These are phyloP conservation scores for Azemiops feae DNA, from an alignment of 2,113 vertebrate species.

Conservation along the genomic window DNA sequence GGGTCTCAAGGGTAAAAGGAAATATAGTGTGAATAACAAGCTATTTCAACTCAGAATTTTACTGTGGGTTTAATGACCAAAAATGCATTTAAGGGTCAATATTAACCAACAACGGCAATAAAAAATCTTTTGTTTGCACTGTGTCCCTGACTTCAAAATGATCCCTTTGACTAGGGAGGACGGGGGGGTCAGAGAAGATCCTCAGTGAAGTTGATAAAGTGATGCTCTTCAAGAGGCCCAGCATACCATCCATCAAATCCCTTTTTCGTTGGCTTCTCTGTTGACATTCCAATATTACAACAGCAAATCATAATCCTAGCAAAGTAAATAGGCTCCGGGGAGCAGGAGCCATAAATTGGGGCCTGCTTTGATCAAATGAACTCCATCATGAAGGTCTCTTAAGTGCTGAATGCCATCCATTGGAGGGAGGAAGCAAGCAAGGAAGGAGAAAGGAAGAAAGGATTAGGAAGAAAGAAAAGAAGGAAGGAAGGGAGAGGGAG, in stretches of 20 bases:
- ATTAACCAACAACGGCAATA: neutral
- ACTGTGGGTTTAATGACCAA: slow-evolving; percentile 24
- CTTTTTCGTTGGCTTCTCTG: slow-evolving; percentile 62
- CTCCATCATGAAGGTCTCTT: slow-evolving; percentile 60
- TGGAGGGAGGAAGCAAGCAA: slow-evolving; percentile 23
- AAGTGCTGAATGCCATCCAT: slow-evolving; percentile 54
- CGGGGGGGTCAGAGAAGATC: slow-evolving; percentile 39
- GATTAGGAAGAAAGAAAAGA: too few species aligned
- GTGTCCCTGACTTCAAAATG: slow-evolving; percentile 33
- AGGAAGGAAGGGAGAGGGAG: too few species aligned
- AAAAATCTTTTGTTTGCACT: slow-evolving; percentile 45
- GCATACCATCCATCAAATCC: slow-evolving; percentile 63
- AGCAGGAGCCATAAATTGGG: slow-evolving; percentile 63
- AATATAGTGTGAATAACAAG: neutral
- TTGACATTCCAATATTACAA: slow-evolving; percentile 68
- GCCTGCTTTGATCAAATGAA: slow-evolving; percentile 63
- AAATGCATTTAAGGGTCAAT: slow-evolving; percentile 34
- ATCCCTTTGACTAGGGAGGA: slow-evolving; percentile 39
- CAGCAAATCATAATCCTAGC: slow-evolving; percentile 71
- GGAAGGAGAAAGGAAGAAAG: neutral
- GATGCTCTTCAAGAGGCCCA: slow-evolving; percentile 57
- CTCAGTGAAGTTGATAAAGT: slow-evolving; percentile 66
- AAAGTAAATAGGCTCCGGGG: slow-evolving; percentile 69
- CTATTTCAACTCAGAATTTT: neutral
- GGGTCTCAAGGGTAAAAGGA: neutral